phyloP scores from a whole-genome alignment of 2,113 vertebrate species.

The Mus pahari region DNA sequence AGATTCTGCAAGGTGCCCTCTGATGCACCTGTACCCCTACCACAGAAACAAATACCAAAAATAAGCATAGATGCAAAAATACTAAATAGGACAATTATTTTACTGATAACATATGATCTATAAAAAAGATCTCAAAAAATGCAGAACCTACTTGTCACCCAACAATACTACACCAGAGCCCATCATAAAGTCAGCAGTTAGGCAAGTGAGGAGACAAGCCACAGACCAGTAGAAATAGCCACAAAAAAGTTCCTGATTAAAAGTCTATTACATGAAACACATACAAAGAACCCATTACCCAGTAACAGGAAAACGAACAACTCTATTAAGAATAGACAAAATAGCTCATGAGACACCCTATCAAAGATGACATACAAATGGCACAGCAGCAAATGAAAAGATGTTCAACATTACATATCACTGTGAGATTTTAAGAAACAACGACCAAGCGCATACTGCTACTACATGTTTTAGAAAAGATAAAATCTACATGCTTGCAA shows the following conservation, averaged over 20 bases:
- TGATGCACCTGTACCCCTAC: neutral
- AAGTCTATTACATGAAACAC: neutral
- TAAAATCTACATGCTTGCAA: constrained; percentile 16
- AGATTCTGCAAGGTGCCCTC: neutral
- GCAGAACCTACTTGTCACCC: neutral
- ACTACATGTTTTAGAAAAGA: neutral
- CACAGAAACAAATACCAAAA: neutral
- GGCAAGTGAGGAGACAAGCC: neutral
- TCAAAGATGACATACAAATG: neutral
- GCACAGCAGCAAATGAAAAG: neutral
- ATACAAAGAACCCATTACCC: constrained; percentile 16
- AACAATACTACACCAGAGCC: constrained; percentile 44
- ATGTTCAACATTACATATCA: neutral
- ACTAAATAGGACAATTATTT: neutral
- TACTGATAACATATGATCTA: constrained; percentile 3
- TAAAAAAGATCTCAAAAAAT: neutral
- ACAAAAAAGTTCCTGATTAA: neutral
- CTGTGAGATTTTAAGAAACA: constrained; percentile 7
- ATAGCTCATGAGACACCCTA: neutral
- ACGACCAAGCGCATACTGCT: neutral
- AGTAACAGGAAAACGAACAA: constrained; percentile 11
- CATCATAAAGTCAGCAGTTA: neutral
- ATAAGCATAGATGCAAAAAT: neutral
- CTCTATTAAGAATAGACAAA: neutral
- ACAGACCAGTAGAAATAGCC: neutral